These are phyloP conservation scores for Nilaparvata lugens DNA, from an alignment of 1,140 invertebrate genomes.

Conservation along the genomic window DNA sequence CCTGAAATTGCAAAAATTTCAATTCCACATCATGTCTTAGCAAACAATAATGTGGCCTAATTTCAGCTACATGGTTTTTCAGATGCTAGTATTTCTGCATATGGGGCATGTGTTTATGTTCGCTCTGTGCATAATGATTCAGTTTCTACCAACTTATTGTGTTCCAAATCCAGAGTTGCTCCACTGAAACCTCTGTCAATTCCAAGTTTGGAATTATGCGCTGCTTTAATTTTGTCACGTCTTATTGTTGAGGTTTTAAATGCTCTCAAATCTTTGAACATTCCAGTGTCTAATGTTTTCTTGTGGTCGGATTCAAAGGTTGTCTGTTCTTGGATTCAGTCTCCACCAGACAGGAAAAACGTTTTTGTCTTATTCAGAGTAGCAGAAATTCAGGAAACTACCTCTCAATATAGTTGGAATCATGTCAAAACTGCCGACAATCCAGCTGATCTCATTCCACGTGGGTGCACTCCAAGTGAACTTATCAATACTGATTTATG, in stretches of 20 bases:
- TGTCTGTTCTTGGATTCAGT: slow-evolving; percentile 19
- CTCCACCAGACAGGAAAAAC: slow-evolving; percentile 19
- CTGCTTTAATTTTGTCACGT: slow-evolving; percentile 26
- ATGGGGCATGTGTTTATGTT: slow-evolving; percentile 9
- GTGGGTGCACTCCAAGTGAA: slow-evolving; percentile 21
- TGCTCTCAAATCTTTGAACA: no score
- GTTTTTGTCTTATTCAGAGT: slow-evolving; percentile 28
- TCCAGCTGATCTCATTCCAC: slow-evolving; percentile 31
- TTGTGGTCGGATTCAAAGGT: slow-evolving; percentile 19
- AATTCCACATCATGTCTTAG: slow-evolving; percentile 7
- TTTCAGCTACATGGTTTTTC: slow-evolving; percentile 12
- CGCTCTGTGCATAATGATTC: slow-evolving; percentile 15
- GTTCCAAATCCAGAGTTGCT: slow-evolving; percentile 29
- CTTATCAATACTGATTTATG: no score
- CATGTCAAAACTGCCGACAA: slow-evolving; percentile 27
- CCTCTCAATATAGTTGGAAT: slow-evolving; percentile 20
- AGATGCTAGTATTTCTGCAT: slow-evolving; percentile 6
- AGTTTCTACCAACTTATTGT: slow-evolving; percentile 16
- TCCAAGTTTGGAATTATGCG: slow-evolving; percentile 33
- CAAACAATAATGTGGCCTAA: background rate
- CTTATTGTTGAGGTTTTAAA: slow-evolving; percentile 1
- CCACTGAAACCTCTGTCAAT: slow-evolving; percentile 29
- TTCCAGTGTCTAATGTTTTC: background rate
- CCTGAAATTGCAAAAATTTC: slow-evolving; percentile 1
- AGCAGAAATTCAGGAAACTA: slow-evolving; percentile 23